Conservation (phyloP, 2,113 vertebrate species). For the Gasterosteus nipponicus region DNA sequence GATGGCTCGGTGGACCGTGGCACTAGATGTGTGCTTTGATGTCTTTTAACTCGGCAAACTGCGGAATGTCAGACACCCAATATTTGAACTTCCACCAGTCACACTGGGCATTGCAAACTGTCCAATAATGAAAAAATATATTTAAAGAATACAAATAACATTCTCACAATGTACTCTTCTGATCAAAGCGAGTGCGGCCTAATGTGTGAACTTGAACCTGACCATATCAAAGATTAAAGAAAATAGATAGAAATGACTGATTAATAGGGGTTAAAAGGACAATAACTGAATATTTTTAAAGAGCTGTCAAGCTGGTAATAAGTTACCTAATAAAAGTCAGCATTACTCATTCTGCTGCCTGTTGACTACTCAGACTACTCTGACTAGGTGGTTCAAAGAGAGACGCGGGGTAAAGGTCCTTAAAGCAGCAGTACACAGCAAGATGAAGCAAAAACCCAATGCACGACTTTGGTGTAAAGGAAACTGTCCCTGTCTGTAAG, state of each 20-base stretch:
- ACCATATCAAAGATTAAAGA: conserved; percentile 25
- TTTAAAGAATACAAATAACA: conserved; percentile 1
- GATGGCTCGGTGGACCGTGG: conserved; percentile 35
- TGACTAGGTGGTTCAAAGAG: conserved; percentile 17
- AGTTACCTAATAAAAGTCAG: conserved; percentile 11
- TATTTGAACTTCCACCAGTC: conserved; percentile 35
- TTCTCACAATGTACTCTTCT: conserved; percentile 41
- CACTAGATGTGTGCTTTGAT: conserved; percentile 26
- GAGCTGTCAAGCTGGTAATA: conserved; percentile 34
- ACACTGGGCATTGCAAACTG: conserved; percentile 6
- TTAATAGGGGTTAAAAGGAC: conserved; percentile 23
- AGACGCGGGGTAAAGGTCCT: conserved; percentile 39
- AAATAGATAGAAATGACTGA: conserved; percentile 12
- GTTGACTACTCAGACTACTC: conserved; percentile 28
- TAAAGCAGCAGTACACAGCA: conserved; percentile 33
- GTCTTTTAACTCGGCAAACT: conserved; percentile 53
- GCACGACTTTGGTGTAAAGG: conserved; percentile 51
- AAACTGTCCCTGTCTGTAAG: conserved; percentile 49
- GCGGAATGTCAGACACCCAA: conserved; percentile 15
- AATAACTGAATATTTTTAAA: conserved; percentile 30
- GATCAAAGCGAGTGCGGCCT: conserved; percentile 28
- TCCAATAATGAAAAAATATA: conserved; percentile 41
- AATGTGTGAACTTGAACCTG: conserved; percentile 32
- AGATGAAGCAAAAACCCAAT: conserved; percentile 47
- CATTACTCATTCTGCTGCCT: conserved; percentile 10